Evolutionary conservation across 2,113 vertebrate species (phyloP).

Genomic region (Lonchura striata): DNA sequence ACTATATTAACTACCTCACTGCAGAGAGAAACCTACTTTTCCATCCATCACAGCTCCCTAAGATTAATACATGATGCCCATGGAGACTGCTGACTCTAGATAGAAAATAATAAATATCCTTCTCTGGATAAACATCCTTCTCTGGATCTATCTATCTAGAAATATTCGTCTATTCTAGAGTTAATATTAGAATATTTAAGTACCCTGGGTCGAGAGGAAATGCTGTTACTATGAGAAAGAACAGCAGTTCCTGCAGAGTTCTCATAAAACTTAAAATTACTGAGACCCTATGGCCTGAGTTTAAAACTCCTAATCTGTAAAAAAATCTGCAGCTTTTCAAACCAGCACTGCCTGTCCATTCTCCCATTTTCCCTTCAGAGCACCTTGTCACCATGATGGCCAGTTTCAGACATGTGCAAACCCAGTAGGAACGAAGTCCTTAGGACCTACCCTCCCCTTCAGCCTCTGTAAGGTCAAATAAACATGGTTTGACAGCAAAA

Average conservation of each 20-base stretch:
- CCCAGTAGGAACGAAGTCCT: background rate
- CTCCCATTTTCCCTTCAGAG: background rate
- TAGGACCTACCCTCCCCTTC: background rate
- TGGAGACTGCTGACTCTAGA: background rate
- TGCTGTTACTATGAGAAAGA: background rate
- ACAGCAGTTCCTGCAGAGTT: background rate
- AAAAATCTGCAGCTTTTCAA: background rate
- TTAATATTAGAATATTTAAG: background rate
- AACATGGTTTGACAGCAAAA: background rate
- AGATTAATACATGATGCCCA: background rate
- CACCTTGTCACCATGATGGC: background rate
- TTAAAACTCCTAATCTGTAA: background rate
- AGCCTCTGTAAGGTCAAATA: background rate
- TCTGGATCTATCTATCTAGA: background rate
- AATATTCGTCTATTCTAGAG: background rate
- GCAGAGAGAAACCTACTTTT: background rate
- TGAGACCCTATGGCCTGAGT: background rate
- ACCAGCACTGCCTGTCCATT: background rate
- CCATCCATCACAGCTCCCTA: background rate
- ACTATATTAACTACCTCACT: background rate
- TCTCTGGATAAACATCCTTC: background rate
- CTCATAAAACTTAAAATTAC: background rate
- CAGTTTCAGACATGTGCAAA: background rate
- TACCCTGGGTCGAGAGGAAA: background rate
- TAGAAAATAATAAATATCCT: background rate